Evolutionary conservation across 1,140 invertebrate genomes (phyloP).

Genomic region (Steinernema feltiae): DNA sequence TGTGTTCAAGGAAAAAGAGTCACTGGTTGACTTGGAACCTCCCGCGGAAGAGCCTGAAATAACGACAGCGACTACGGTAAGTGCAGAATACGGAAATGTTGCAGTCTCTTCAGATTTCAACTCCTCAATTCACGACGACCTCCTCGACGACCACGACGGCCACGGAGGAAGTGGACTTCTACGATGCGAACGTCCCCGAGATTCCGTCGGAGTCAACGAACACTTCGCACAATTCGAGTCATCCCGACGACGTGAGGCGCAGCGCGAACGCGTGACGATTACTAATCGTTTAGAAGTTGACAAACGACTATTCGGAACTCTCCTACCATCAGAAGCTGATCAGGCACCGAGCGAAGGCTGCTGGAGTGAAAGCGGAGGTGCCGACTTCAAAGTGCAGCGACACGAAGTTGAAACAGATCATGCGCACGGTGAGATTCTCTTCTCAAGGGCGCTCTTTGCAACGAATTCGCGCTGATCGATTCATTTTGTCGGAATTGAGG

Average conservation of each 20-base stretch:
- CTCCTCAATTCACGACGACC: background rate
- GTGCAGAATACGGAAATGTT: too few species aligned
- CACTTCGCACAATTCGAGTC: background rate
- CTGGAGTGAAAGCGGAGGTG: conserved; percentile 30
- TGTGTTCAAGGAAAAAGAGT: background rate
- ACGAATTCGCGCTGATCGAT: too few species aligned
- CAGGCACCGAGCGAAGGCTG: conserved; percentile 24
- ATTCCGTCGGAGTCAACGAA: background rate
- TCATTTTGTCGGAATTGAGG: too few species aligned
- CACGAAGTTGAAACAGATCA: conserved; percentile 43
- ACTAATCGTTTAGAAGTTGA: conserved; percentile 39
- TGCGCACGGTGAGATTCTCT: conserved; percentile 40
- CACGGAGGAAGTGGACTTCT: conserved; percentile 12
- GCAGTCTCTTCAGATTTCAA: background rate
- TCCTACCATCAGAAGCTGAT: conserved; percentile 35
- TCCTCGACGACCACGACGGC: background rate
- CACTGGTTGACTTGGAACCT: background rate
- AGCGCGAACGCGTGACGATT: conserved; percentile 13
- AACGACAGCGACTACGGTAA: background rate
- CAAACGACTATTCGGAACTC: conserved; percentile 43
- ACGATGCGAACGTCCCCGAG: conserved; percentile 32
- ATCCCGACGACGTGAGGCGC: conserved; percentile 22
- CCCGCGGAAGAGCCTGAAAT: background rate
- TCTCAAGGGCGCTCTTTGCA: too few species aligned
- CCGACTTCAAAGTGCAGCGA: conserved; percentile 37